Conservation (phyloP, 2,113 vertebrate species). For the Crypturellus undulatus region DNA sequence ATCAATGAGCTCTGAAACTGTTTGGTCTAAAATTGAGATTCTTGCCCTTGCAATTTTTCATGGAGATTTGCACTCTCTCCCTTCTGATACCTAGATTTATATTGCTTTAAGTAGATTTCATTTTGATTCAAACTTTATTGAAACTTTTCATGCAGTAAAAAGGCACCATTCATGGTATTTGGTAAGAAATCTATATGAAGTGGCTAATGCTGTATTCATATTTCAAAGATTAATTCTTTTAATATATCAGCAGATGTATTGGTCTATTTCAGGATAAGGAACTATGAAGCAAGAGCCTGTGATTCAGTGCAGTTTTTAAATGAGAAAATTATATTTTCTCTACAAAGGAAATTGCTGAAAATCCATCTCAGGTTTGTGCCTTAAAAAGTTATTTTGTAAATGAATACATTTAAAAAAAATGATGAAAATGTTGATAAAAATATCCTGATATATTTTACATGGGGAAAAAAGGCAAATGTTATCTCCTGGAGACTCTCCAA, state of each 20-base stretch:
- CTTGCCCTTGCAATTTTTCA: background rate
- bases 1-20: background rate
- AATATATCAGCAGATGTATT: background rate
- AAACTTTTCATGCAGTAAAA: background rate
- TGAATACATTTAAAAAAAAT: background rate
- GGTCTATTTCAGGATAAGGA: background rate
- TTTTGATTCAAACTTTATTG: background rate
- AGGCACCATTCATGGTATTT: background rate
- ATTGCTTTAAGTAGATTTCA: background rate
- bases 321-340: background rate
- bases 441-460: background rate
- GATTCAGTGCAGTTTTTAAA: background rate
- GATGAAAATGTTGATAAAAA: background rate
- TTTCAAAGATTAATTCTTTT: background rate
- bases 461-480: background rate
- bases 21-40: slow-evolving; percentile 24
- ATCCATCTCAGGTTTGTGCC: background rate
- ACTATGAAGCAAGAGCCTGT: background rate
- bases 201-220: background rate
- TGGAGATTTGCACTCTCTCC: background rate
- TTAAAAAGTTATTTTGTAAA: background rate
- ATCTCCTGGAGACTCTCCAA: background rate
- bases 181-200: background rate
- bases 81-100: background rate
- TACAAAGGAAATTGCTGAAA: background rate